Conservation (phyloP, 2,797 vertebrate genomes). For the Peromyscus melanophrys region DNA sequence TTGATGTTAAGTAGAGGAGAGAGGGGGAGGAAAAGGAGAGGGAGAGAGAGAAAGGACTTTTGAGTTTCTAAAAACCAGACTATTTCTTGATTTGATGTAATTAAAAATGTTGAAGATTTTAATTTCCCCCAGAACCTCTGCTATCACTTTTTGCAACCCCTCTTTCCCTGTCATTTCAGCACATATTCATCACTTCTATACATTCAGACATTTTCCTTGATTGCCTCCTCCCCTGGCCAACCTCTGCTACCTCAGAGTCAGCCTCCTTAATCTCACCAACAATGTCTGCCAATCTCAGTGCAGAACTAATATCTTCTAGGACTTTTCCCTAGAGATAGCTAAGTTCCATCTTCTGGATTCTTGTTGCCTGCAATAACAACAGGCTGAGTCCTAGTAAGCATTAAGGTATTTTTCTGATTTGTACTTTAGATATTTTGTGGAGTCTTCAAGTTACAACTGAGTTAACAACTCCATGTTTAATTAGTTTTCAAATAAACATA, state of each 20-base stretch:
- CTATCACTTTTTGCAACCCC: not conserved
- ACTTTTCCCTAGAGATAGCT: not conserved
- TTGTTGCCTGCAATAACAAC: not conserved
- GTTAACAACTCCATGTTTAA: not conserved
- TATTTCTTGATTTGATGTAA: not conserved
- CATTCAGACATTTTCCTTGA: not conserved
- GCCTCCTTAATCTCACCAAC: not conserved
- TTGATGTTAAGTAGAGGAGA: not conserved
- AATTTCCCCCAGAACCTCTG: not conserved
- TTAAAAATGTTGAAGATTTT: slow-evolving; percentile 27
- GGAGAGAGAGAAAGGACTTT: not conserved
- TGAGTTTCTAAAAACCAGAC: not conserved
- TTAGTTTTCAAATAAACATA: slow-evolving; percentile 44
- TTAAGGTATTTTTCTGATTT: not conserved
- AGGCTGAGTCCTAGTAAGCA: not conserved
- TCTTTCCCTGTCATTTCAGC: not conserved
- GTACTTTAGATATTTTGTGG: slow-evolving; percentile 11
- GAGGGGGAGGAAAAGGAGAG: not conserved
- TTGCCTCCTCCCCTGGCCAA: not conserved
- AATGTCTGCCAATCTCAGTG: slow-evolving; percentile 7
- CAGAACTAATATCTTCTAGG: slow-evolving; percentile 30
- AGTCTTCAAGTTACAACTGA: not conserved
- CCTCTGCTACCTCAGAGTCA: not conserved
- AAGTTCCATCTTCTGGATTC: not conserved
- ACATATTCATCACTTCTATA: slow-evolving; percentile 6